These are phyloP conservation scores for Siphamia tubifer DNA, from an alignment of 2,113 vertebrate species.

Conservation along the genomic window DNA sequence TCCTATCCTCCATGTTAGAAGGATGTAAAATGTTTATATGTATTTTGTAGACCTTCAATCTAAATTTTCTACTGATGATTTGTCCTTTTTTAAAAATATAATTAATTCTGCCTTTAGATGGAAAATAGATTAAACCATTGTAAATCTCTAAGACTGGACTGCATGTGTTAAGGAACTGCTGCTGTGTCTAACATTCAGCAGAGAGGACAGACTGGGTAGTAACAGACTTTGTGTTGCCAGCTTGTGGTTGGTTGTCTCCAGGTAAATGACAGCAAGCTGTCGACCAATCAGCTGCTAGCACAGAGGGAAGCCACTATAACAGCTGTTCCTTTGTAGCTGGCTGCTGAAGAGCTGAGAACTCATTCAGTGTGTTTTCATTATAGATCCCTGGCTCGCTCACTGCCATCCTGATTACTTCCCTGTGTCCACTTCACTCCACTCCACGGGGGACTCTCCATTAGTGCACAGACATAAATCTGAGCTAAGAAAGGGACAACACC, in stretches of 20 bases:
- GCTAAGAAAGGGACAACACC: background rate
- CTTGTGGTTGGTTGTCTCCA: slow-evolving; percentile 39
- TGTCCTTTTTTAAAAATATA: too few relatives aligned
- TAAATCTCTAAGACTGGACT: too few relatives aligned
- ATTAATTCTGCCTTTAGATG: too few relatives aligned
- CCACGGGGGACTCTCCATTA: background rate
- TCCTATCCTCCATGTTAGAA: too few relatives aligned
- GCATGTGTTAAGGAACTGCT: background rate
- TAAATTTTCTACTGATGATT: too few relatives aligned
- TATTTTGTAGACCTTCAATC: too few relatives aligned
- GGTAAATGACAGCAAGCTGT: slow-evolving; percentile 41
- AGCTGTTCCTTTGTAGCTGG: slow-evolving; percentile 54
- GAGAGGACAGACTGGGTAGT: slow-evolving; percentile 16
- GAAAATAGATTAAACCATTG: too few relatives aligned
- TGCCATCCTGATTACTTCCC: background rate
- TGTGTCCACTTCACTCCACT: background rate
- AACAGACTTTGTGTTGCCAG: slow-evolving; percentile 34
- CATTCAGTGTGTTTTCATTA: background rate
- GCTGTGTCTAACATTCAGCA: background rate
- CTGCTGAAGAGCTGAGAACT: slow-evolving; percentile 35
- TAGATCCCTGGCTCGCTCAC: background rate
- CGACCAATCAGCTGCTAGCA: slow-evolving; percentile 36
- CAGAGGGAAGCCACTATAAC: slow-evolving; percentile 16
- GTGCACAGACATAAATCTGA: background rate
- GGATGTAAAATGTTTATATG: too few relatives aligned